Conservation (phyloP, 2,797 vertebrate genomes). For the Lepus oiostolus region DNA sequence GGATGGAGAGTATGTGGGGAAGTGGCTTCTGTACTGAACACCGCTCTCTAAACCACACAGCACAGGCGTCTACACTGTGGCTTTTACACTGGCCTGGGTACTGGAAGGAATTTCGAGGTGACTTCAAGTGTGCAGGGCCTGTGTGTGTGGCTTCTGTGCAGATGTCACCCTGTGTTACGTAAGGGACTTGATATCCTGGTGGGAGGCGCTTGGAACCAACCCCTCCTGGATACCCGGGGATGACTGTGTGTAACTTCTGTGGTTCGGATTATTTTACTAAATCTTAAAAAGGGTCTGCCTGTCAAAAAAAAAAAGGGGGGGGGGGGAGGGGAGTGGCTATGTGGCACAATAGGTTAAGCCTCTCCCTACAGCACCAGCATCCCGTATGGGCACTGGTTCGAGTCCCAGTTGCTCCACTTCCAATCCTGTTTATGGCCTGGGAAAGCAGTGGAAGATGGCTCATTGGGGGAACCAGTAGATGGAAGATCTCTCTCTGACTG, state of each 20-base stretch:
- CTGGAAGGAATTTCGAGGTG: not conserved
- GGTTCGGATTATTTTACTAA: not conserved
- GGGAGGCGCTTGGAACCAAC: not conserved
- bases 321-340: too few species aligned
- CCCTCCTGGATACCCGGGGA: not conserved
- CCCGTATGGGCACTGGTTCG: too few species aligned
- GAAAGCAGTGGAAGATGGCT: too few species aligned
- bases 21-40: not conserved
- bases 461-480: too few species aligned
- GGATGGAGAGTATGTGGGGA: not conserved
- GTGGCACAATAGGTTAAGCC: too few species aligned
- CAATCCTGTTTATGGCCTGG: too few species aligned
- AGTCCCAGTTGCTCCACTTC: too few species aligned
- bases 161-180: not conserved
- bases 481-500: too few species aligned
- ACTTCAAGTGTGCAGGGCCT: not conserved
- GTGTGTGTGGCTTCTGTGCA: not conserved
- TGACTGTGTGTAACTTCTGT: not conserved
- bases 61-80: not conserved
- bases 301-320: too few species aligned
- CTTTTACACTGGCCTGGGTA: not conserved
- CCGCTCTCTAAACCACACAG: not conserved
- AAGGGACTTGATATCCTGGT: not conserved
- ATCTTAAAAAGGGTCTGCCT: too few species aligned
- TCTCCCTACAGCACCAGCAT: too few species aligned